A percentile compares a stretch with the other conserved stretches of the same genome.
These are phyloP conservation scores for Poliocrania exsul DNA, from an alignment of 2,797 vertebrate genomes.

Conservation along the genomic window DNA sequence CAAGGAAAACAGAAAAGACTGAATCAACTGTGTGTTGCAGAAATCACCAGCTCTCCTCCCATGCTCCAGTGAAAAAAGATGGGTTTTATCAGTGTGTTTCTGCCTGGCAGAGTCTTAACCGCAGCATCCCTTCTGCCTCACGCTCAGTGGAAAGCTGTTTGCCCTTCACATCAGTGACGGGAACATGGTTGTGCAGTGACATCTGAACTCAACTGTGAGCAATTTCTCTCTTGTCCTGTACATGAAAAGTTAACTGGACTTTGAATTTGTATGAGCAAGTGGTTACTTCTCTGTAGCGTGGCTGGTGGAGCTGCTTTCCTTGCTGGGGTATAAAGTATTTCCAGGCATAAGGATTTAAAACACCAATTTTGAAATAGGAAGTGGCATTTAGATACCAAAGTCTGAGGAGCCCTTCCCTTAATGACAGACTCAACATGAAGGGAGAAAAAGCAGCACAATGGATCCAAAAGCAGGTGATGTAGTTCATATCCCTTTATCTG, in stretches of 20 bases:
- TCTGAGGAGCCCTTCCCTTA: background rate
- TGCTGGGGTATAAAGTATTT: background rate
- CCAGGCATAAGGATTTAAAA: background rate
- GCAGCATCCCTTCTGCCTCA: background rate
- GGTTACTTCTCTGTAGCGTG: background rate
- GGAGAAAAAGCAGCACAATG: background rate
- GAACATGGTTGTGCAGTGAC: background rate
- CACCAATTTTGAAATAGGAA: background rate
- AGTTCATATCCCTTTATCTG: background rate
- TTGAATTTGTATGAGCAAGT: accelerated
- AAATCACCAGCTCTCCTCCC: background rate
- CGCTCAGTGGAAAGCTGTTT: background rate
- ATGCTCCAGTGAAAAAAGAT: background rate
- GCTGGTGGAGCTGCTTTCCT: background rate
- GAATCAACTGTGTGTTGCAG: background rate
- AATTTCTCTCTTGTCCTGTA: background rate
- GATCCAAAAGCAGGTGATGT: background rate
- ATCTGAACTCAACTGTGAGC: background rate
- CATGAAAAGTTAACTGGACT: background rate
- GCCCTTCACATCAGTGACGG: background rate
- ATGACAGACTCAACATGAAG: background rate
- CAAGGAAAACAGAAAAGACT: background rate
- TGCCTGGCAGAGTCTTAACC: background rate
- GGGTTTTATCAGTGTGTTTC: background rate
- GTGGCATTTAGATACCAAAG: background rate